Evolutionary conservation across 64 coral and sea anemone species (phyloP).

Genomic region (Acropora tenuis): DNA sequence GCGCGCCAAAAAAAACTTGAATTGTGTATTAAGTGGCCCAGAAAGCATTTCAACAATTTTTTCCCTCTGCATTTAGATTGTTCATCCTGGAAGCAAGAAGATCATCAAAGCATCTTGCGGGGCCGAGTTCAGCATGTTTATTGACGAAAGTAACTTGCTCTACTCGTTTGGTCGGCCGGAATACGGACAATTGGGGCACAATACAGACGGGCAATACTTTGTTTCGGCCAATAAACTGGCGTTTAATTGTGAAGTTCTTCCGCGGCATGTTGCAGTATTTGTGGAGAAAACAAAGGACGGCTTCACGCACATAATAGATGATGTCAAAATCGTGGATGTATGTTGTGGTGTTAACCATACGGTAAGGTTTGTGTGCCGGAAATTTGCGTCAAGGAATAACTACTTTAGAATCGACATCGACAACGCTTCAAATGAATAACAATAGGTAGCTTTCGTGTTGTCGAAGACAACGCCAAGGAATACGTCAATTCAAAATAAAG

Average conservation of each 20-base stretch:
- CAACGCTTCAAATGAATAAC: no score
- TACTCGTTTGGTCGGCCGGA: constrained; percentile 93
- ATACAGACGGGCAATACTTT: constrained; percentile 93
- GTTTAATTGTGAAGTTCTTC: constrained; percentile 79
- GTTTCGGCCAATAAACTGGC: constrained; percentile 85
- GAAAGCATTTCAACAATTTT: not conserved
- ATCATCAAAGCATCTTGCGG: constrained; percentile 75
- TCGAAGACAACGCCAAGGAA: no score
- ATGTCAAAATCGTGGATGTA: constrained; percentile 74
- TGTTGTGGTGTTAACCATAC: constrained; percentile 82
- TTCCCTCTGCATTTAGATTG: constrained; percentile 21
- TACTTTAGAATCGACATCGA: no score
- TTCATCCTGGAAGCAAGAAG: constrained; percentile 83
- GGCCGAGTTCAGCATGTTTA: constrained; percentile 91
- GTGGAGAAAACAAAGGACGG: constrained; percentile 87
- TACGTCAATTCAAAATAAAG: no score
- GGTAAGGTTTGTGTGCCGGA: not conserved
- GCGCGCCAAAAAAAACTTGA: not conserved
- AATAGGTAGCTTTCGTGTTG: no score
- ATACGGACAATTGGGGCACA: constrained; percentile 84
- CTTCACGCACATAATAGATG: constrained; percentile 77
- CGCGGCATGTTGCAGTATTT: constrained; percentile 77
- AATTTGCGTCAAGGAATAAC: not conserved
- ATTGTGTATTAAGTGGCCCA: not conserved
- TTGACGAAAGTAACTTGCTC: constrained; percentile 77